Conservation (phyloP, 2,113 vertebrate genomes). For the Casuarius casuarius region DNA sequence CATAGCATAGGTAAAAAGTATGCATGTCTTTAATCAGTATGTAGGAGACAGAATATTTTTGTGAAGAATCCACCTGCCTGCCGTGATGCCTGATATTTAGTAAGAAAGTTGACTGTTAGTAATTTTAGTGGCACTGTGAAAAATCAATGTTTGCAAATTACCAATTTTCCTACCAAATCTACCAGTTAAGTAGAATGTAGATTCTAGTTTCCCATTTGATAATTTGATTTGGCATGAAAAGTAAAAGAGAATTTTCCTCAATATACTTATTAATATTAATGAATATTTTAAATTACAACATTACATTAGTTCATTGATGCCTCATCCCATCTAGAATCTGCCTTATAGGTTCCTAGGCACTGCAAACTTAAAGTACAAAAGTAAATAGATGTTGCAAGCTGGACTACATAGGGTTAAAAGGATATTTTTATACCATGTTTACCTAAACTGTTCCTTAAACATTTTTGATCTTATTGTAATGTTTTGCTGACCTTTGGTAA, state of each 20-base stretch:
- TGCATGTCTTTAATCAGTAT: neutral
- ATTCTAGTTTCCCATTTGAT: neutral
- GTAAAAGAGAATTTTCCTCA: neutral
- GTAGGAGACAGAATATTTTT: neutral
- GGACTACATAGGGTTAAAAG: neutral
- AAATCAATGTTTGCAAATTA: neutral
- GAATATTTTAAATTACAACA: neutral
- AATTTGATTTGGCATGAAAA: neutral
- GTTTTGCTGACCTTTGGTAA: neutral
- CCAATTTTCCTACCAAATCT: neutral
- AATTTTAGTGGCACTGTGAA: neutral
- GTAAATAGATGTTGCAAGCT: neutral
- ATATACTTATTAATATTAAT: neutral
- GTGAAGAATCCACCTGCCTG: neutral
- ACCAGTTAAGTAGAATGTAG: neutral
- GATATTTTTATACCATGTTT: neutral
- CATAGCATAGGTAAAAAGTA: neutral
- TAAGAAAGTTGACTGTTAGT: neutral
- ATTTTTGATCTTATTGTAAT: neutral
- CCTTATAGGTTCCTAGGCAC: neutral
- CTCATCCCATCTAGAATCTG: neutral
- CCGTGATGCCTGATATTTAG: neutral
- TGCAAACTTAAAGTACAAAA: neutral
- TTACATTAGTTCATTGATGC: neutral
- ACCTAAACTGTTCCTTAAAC: neutral